Base-by-base conservation (phyloP, 2,888 invertebrate species). In the Hyppa rectilinea region DNA sequence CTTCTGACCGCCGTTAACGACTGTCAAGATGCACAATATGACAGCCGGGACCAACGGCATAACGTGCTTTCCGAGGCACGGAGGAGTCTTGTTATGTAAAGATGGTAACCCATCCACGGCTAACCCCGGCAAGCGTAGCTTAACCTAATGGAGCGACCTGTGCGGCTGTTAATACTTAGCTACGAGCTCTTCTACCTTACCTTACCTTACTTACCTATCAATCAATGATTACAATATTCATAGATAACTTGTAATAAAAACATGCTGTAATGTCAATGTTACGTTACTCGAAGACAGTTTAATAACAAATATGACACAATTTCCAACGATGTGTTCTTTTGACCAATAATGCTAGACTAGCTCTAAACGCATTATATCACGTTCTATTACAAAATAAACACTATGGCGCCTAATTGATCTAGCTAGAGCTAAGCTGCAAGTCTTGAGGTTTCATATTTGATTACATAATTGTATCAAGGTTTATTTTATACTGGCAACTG, bases 381-480 rank as follows among this genome's bases (percentile, higher is more conserved):
- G 82, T 80, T 65, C 58, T n/a, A 20, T 80, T 74, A 71, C 70
- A 38, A 82, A 78, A 69, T 68, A 40, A 66, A 59, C 23, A 43
- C 10, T 63, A 29, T 47, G 50, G 29, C 61, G 31, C 10, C 20
- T 76, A 38, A 59, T 59, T 47, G 59, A 56, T 78, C 31, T 31
- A 36, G 17, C 9, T 47, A 26, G 49, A 38, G 10, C 26, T 56
- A 60, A 49, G 20, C 20, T 56, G 23, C 29, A 47, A 47, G 34
- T 49, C 43, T 75, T 75, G 78, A 56, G 50, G 34, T 75, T 75
- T 61, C 61, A 40, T 55, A 45, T 52, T 58, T 58, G 38, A 52
- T 52, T 45, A 36, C 55, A 9, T 14, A 40, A 23, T n/a, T 75
- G n/a, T n/a, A n/a, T n/a, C n/a, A n/a, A 20, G n/a, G 38, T 52